Percentiles rank a stretch among this genome's conserved stretches.
Evolutionary conservation across 2,797 vertebrate genomes (phyloP).

Genomic region (Thaleichthys pacificus): DNA sequence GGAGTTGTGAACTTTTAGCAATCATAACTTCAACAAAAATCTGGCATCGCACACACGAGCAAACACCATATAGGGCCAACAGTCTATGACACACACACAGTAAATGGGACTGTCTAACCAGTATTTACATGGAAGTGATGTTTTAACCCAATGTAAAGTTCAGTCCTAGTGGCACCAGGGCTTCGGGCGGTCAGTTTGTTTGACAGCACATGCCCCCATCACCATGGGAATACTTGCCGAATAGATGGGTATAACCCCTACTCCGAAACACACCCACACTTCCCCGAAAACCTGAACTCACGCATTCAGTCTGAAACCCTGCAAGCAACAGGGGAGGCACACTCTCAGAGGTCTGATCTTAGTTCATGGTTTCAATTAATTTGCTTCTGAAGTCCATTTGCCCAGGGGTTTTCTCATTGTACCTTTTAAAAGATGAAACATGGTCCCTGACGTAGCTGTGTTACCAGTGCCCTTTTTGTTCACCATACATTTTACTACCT

Average conservation of each 20-base stretch:
- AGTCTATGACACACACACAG: not conserved
- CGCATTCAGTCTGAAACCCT: constrained; percentile 64
- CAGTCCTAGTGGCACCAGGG: not conserved
- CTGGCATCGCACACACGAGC: not conserved
- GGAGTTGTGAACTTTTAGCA: too few relatives aligned
- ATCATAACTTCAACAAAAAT: too few relatives aligned
- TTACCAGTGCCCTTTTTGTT: too few relatives aligned
- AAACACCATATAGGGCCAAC: too few relatives aligned
- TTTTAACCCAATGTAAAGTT: not conserved
- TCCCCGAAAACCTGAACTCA: constrained; percentile 57
- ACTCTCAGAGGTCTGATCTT: constrained; percentile 30
- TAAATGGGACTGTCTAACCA: not conserved
- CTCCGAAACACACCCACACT: constrained; percentile 58
- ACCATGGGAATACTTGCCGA: constrained; percentile 4
- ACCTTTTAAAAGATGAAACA: not conserved
- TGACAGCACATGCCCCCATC: not conserved
- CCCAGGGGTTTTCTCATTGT: not conserved
- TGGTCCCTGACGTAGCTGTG: too few relatives aligned
- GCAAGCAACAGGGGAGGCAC: constrained; percentile 43
- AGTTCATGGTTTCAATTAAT: constrained; percentile 50
- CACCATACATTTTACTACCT: too few relatives aligned
- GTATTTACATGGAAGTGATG: not conserved
- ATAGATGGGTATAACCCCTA: constrained; percentile 57
- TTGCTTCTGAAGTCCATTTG: constrained; percentile 3
- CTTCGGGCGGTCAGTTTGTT: not conserved